These are phyloP conservation scores for Thera obeliscata DNA, from an alignment of 2,888 invertebrate species.

Conservation along the genomic window DNA sequence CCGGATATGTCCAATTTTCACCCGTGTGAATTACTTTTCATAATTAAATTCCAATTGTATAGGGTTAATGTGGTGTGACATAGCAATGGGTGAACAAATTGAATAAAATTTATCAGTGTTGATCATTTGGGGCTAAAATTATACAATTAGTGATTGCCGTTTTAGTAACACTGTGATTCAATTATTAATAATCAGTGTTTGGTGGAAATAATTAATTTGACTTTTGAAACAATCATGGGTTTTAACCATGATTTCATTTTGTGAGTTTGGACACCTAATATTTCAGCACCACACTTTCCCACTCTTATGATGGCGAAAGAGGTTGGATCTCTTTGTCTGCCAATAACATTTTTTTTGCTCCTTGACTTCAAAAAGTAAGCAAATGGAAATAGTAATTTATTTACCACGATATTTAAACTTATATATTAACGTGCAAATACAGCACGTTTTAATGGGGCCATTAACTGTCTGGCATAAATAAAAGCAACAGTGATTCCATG, in stretches of 20 bases:
- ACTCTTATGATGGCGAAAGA: no score
- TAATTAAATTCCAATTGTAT: slow-evolving; percentile 37
- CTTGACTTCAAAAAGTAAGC: no score
- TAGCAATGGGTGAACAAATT: slow-evolving; percentile 32
- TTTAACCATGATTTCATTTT: no score
- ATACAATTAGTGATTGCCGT: slow-evolving; percentile 21
- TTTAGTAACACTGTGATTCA: background rate
- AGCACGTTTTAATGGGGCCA: slow-evolving; percentile 12
- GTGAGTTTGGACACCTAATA: no score
- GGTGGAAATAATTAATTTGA: no score
- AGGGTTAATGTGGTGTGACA: slow-evolving; percentile 42
- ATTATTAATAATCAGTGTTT: slow-evolving; percentile 4
- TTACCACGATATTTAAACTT: no score
- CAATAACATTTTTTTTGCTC: no score
- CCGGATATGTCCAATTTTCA: slow-evolving; percentile 30
- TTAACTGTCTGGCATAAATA: slow-evolving; percentile 23
- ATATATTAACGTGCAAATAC: no score
- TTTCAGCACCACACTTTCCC: no score
- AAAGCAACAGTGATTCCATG: slow-evolving; percentile 33
- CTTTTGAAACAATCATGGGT: no score
- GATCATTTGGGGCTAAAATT: slow-evolving; percentile 17
- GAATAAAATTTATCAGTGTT: slow-evolving; percentile 28
- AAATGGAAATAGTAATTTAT: no score
- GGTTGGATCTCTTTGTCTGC: no score
- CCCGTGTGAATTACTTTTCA: slow-evolving; percentile 31